These are phyloP conservation scores for Strigops habroptila DNA, from an alignment of 2,113 vertebrate genomes.

Conservation along the genomic window DNA sequence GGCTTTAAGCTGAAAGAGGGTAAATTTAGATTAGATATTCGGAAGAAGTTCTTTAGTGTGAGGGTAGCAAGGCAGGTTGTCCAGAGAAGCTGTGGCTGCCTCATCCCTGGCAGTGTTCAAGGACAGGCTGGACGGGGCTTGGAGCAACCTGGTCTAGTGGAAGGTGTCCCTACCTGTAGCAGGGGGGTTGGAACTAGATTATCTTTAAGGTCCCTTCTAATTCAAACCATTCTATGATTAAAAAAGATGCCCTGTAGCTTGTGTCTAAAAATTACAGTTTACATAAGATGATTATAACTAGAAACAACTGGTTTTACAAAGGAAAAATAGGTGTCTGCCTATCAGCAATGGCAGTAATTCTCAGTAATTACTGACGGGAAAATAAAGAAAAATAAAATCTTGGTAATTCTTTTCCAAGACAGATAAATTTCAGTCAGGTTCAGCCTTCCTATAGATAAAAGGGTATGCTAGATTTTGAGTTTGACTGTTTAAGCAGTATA, in stretches of 20 bases:
- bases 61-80: not conserved
- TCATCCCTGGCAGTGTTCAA: not conserved
- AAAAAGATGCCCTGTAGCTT: not conserved
- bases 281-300: not conserved
- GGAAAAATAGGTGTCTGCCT: not conserved
- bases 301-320: not conserved
- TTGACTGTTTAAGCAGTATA: not conserved
- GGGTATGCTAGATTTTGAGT: not conserved
- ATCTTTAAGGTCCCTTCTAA: not conserved
- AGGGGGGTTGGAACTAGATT: not conserved
- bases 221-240: not conserved
- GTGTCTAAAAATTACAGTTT: not conserved
- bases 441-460: not conserved
- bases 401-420: not conserved
- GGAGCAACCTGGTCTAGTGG: not conserved
- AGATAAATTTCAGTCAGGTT: not conserved
- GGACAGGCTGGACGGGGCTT: not conserved
- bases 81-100: not conserved
- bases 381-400: not conserved
- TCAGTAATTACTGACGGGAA: not conserved
- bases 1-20: not conserved
- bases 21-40: not conserved
- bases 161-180: not conserved
- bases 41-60: not conserved
- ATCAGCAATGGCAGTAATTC: not conserved